Evolutionary conservation across 2,797 vertebrate genomes (phyloP).

Genomic region (Natrix natrix): DNA sequence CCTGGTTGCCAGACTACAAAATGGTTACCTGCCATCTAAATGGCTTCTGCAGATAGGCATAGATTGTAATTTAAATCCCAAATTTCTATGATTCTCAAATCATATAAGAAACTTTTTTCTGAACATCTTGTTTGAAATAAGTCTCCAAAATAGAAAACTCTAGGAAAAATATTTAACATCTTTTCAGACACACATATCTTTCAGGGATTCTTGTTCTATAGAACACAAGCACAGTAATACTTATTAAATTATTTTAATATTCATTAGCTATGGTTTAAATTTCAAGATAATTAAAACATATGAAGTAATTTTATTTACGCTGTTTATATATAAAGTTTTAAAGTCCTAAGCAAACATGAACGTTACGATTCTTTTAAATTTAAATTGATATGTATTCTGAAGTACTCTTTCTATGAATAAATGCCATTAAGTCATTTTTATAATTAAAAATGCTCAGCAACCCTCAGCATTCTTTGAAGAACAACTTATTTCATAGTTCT

Average conservation of each 20-base stretch:
- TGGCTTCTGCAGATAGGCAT: not conserved
- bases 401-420: not conserved
- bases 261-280: not conserved
- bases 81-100: not conserved
- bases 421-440: not conserved
- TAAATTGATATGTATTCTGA: not conserved
- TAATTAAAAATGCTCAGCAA: not conserved
- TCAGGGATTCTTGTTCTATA: not conserved
- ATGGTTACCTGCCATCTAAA: not conserved
- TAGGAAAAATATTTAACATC: conserved; percentile 10
- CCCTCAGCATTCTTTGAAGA: not conserved
- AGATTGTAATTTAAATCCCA: not conserved
- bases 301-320: not conserved
- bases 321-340: not conserved
- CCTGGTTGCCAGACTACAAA: not conserved
- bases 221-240: not conserved
- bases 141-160: not conserved
- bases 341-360: not conserved
- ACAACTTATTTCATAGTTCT: not conserved
- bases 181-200: not conserved
- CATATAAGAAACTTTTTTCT: not conserved
- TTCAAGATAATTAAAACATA: not conserved
- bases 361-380: not conserved
- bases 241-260: not conserved
- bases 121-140: not conserved